Base-by-base conservation (phyloP, 2,888 invertebrate species). In the Actias luna region DNA sequence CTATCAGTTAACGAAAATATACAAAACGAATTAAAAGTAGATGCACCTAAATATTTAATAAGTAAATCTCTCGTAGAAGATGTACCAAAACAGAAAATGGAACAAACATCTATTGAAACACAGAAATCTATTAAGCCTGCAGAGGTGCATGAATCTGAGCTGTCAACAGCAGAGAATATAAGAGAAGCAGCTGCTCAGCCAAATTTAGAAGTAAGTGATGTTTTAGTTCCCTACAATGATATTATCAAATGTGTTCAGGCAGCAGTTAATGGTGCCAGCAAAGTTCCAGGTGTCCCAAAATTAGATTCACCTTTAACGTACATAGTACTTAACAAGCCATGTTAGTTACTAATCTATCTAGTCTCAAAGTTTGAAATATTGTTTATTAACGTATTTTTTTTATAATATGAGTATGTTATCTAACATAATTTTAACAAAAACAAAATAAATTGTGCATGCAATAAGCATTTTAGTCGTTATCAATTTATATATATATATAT, bases 191-290 rank as follows among this genome's bases (percentile, higher is more conserved):
- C 27, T 27, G 2, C 18, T 42, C 59, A 42, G 16, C 46, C 16
- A n/a, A 10, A n/a, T 7, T 55, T 29, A 55, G 29, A 55, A 55
- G 16, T 16, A 55, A 55, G 16, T 27, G 55, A 59, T 4, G 14
- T 66, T 10, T 59, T 67, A 3, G 75, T 85, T 14, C 70, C 85
- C 4, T 87, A 87, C 67, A 79, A 79, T 46, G 85, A 89, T 58
- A 74, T 91, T 16, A 71, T 90, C n/a, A 83, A 78, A 63, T 92
- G 91, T 69, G 72, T 89, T 29, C 83, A 88, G 73, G 69, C 83
- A 46, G 82, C 86, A 14, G 72, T 86, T 36, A 74, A 62, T 18
- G 74, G 70, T 65, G 68, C 69, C 22, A 67, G 73, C 25, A 71
- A 67, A 25, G 67, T 67, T 1, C 73, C 72, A 22, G 65, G 63